Percentiles rank a stretch among this genome's conserved stretches.
phyloP scores from a whole-genome alignment of 2,888 invertebrate species.

The Drosophila affinis region DNA sequence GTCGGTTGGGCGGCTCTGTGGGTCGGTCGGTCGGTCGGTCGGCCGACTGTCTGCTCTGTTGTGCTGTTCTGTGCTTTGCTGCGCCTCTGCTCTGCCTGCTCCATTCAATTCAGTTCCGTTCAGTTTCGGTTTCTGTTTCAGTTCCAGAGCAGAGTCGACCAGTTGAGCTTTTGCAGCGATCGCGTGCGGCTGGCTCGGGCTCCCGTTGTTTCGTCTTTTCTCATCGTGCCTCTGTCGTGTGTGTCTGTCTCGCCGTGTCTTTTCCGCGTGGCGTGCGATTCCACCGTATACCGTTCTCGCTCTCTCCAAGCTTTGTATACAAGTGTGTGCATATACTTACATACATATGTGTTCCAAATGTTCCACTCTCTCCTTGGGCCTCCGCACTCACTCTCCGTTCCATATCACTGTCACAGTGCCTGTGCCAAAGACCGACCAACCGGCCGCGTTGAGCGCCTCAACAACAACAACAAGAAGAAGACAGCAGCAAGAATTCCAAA shows the following conservation, averaged over 20 bases:
- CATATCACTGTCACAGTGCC: constrained; percentile 10
- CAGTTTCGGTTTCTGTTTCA: constrained; percentile 42
- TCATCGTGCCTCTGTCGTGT: constrained; percentile 33
- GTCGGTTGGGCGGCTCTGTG: neutral
- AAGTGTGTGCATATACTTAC: neutral
- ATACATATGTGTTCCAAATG: constrained; percentile 17
- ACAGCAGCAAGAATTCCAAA: constrained; percentile 17
- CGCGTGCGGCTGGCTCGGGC: constrained; percentile 80
- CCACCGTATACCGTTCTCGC: constrained; percentile 13
- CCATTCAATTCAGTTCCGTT: constrained; percentile 20
- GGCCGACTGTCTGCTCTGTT: constrained; percentile 2
- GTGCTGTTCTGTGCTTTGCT: constrained; percentile 11
- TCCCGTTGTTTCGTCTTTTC: constrained; percentile 37
- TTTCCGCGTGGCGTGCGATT: constrained; percentile 32
- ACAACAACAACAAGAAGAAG: constrained; percentile 15
- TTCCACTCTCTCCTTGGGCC: constrained; percentile 14
- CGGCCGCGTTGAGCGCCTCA: constrained; percentile 3
- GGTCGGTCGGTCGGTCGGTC: neutral
- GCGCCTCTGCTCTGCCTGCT: constrained; percentile 1
- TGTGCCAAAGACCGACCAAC: constrained; percentile 23
- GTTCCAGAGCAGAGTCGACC: constrained; percentile 53
- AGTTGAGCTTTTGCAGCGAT: constrained; percentile 80
- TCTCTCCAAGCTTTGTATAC: constrained; percentile 7
- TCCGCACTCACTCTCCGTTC: constrained; percentile 6
- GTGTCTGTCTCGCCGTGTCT: neutral